Percentiles rank a stretch among this genome's conserved stretches.
Conservation (phyloP, 2,797 vertebrate species). For the Danionella dracula region DNA sequence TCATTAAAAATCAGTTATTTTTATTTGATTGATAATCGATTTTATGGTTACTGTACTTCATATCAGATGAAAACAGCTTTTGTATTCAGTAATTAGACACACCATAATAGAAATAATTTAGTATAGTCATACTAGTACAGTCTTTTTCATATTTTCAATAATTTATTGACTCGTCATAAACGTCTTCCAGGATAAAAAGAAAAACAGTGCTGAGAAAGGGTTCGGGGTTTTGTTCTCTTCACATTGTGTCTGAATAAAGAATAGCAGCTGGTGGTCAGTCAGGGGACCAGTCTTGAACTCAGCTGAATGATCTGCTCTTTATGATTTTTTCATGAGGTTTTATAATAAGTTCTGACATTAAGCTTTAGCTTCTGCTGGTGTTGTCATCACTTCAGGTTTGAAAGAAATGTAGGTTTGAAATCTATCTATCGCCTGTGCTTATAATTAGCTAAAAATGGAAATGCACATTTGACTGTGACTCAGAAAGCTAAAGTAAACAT, state of each 20-base stretch:
- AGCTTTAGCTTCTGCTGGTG: slow-evolving; percentile 6
- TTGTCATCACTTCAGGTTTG: slow-evolving; percentile 28
- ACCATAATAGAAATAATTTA: too few relatives aligned
- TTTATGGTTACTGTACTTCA: too few relatives aligned
- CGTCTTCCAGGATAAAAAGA: background rate
- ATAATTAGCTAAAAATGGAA: background rate
- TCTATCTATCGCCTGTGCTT: background rate
- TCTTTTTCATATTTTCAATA: too few relatives aligned
- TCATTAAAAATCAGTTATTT: too few relatives aligned
- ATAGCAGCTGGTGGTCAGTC: slow-evolving; percentile 25
- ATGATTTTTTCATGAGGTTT: slow-evolving; percentile 43
- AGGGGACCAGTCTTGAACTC: slow-evolving; percentile 1
- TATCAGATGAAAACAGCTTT: too few relatives aligned
- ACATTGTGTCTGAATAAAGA: background rate
- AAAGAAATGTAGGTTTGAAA: background rate
- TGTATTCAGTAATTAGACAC: too few relatives aligned
- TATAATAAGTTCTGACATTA: slow-evolving; percentile 8
- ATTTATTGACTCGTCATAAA: too few relatives aligned
- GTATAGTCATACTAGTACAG: too few relatives aligned
- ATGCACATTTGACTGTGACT: background rate
- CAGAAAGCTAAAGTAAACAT: too few relatives aligned
- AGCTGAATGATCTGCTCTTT: slow-evolving; percentile 8
- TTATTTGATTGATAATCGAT: too few relatives aligned
- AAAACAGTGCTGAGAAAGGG: background rate
- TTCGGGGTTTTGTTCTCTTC: slow-evolving; percentile 4